Evolutionary conservation across 2,797 vertebrate genomes (phyloP), one percentile per base, ranked within the genome.

Genomic region (Gallinago nigripennis): DNA sequence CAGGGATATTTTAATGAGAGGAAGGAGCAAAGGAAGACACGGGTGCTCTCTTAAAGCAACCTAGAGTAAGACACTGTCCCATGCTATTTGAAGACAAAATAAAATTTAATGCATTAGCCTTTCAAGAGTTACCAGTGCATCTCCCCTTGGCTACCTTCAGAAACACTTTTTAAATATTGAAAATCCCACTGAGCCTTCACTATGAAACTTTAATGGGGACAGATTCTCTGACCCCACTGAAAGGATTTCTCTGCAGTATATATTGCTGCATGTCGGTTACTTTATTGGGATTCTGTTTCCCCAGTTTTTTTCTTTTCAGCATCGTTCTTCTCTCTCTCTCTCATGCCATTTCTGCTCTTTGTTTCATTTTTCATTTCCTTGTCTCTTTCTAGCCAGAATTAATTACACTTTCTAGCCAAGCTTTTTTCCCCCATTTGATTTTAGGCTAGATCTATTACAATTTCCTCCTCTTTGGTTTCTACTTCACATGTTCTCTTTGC

Each of bases 141-240:
- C 61, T 85, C 53, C 79, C 61, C 30, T 60, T 54, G 61, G 65
- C 68, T 95, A 71, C 86, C 86, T 81, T 96, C 88, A 91, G 84
- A 92, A 94, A 69, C 53, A 72, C 37, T 83, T 89, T 61, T 96
- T 4, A 92, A 93, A 95, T 88, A 96, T 89, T 93, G 69, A 94
- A 93, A 93, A 95, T 70, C 61, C 86, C 86, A 89, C 75, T 54
- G 95, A 92, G 79, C 57, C 78, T 87, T 89, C 61, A 24, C 37
- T 57, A 72, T 92, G 54, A 95, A 97, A 95, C 89, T 76, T 96
- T 94, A 93, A 95, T 94, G 89, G 79, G 92, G 53, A 71, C 33
- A 31, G 48, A 86, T 71, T 86, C 69, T 75, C 82, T 73, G 35
- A 87, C 75, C 23, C 45, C 54, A 41, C 69, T 90, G 84, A 85